Evolutionary conservation across 2,797 vertebrate species (phyloP).

Genomic region (Esox masquinongy): DNA sequence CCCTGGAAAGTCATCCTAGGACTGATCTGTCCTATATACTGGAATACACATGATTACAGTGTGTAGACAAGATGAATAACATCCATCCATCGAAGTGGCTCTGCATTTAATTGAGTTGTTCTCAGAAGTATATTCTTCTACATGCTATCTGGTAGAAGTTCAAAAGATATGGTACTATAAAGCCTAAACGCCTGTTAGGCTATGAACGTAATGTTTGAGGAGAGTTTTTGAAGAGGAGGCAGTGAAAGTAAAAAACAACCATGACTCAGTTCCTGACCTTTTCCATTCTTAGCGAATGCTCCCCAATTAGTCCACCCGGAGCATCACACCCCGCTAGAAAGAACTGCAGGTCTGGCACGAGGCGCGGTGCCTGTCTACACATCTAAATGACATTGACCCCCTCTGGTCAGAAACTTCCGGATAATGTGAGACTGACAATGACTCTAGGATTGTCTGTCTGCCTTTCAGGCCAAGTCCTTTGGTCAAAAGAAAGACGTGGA

Average conservation of each 20-base stretch:
- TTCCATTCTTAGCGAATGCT: constrained; percentile 8
- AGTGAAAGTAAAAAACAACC: not conserved
- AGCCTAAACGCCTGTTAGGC: not conserved
- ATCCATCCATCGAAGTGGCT: not conserved
- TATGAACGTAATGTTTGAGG: not conserved
- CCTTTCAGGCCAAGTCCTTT: constrained; percentile 27
- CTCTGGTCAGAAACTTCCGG: not conserved
- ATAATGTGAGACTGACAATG: constrained; percentile 11
- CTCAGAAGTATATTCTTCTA: not conserved
- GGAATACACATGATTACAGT: not conserved
- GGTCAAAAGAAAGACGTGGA: constrained; percentile 28
- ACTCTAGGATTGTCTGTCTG: constrained; percentile 8
- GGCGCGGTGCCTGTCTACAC: constrained; percentile 16
- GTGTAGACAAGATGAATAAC: not conserved
- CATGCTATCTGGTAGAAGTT: not conserved
- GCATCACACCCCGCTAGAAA: constrained; percentile 4
- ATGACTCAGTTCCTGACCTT: constrained; percentile 17
- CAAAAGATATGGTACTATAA: not conserved
- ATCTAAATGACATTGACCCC: constrained; percentile 17
- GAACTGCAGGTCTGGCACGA: not conserved
- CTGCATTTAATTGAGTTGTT: not conserved
- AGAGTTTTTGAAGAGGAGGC: not conserved
- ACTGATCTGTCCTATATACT: constrained; percentile 7
- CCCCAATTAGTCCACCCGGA: constrained; percentile 13
- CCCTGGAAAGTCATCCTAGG: constrained; percentile 6